These are phyloP conservation scores for Andrena hattorfiana DNA, from an alignment of 2,888 invertebrate genomes.

Conservation along the genomic window DNA sequence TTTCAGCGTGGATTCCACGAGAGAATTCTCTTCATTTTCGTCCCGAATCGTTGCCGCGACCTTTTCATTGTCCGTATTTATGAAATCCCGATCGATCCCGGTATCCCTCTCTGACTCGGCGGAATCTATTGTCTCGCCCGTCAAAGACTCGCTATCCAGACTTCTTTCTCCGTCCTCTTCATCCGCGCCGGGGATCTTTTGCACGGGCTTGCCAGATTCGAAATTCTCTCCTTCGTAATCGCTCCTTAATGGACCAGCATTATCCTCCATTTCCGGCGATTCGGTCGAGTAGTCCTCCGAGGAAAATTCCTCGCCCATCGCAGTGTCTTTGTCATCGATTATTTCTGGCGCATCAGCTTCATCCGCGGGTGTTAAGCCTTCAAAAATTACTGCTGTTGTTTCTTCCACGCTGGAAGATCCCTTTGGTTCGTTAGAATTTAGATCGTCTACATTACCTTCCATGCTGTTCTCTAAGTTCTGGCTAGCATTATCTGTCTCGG, in stretches of 20 bases:
- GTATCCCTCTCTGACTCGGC: not conserved
- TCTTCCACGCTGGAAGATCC: not conserved
- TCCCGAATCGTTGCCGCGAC: not conserved
- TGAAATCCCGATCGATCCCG: not conserved
- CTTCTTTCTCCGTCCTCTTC: not conserved
- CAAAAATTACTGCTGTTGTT: not conserved
- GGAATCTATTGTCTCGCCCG: conserved; percentile 1
- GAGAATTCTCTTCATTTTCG: not conserved
- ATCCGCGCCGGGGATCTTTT: not conserved
- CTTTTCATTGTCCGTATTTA: not conserved
- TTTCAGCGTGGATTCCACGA: not conserved
- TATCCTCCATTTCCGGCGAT: conserved; percentile 15
- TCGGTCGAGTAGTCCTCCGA: not conserved
- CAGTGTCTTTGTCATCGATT: not conserved
- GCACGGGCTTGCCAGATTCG: not conserved
- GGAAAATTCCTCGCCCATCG: not conserved
- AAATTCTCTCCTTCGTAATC: conserved; percentile 18
- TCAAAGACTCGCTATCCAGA: not conserved
- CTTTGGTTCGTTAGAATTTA: too few species aligned
- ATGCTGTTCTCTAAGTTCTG: not conserved
- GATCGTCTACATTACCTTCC: not conserved
- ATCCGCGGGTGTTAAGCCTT: not conserved
- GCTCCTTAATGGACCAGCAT: conserved; percentile 8
- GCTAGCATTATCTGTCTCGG: not conserved
- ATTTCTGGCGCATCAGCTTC: not conserved